A percentile compares a stretch with the other conserved stretches of the same genome.
Conservation (phyloP, 2,888 invertebrate genomes). For the Elaeidobius kamerunicus region DNA sequence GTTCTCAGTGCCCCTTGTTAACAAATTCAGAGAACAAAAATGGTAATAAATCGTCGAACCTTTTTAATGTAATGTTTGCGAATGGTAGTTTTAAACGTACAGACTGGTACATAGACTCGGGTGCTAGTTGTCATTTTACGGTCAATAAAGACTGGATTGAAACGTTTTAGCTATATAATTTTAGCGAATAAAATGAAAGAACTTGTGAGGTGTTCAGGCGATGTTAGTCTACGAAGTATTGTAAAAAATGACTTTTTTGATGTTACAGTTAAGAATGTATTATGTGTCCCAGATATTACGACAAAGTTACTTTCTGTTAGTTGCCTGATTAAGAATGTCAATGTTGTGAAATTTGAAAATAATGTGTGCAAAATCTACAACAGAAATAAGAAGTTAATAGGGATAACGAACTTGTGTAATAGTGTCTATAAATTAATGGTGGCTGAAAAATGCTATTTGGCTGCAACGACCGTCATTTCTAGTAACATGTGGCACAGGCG, state of each 20-base stretch:
- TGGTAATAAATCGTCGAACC: constrained; percentile 6
- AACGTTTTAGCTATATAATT: constrained; percentile 4
- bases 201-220: not conserved
- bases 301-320: constrained; percentile 34
- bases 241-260: not conserved
- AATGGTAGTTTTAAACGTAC: constrained; percentile 20
- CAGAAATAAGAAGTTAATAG: not conserved
- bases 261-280: constrained; percentile 25
- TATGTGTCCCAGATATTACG: constrained; percentile 30
- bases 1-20: not conserved
- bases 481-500: too few relatives aligned
- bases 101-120: constrained; percentile 28
- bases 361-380: constrained; percentile 1
- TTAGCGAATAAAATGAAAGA: constrained; percentile 1
- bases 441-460: too few relatives aligned
- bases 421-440: constrained; percentile 4
- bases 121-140: constrained; percentile 32
- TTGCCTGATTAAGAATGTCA: constrained; percentile 32
- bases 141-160: constrained; percentile 19
- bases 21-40: not conserved
- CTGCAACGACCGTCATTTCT: too few relatives aligned
- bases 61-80: constrained; percentile 33
- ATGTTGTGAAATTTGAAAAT: constrained; percentile 22
- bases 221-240: not conserved
- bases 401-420: not conserved